These are phyloP conservation scores for Telmatochromis bifrenatus DNA, from an alignment of 2,113 vertebrate species.

Conservation along the genomic window DNA sequence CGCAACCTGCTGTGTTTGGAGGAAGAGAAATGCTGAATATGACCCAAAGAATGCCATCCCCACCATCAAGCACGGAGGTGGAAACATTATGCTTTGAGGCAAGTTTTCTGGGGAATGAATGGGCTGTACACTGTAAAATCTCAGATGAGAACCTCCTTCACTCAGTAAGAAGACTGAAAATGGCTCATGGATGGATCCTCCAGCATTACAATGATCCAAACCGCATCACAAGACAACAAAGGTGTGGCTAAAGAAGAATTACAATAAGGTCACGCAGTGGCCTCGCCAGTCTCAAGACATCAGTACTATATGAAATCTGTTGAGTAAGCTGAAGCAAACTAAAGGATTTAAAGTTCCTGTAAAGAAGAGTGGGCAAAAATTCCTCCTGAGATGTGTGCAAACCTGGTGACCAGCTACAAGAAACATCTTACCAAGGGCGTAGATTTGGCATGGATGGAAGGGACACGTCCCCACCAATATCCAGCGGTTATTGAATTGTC, in stretches of 20 bases:
- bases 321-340: not conserved
- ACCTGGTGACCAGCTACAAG: not conserved
- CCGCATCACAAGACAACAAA: not conserved
- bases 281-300: not conserved
- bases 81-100: not conserved
- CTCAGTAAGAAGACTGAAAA: not conserved
- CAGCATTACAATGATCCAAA: not conserved
- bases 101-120: not conserved
- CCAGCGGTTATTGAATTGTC: not conserved
- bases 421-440: not conserved
- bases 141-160: not conserved
- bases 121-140: not conserved
- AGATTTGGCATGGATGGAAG: not conserved
- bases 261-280: not conserved
- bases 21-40: no score
- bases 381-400: not conserved
- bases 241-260: not conserved
- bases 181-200: not conserved
- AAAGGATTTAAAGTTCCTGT: not conserved
- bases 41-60: no score
- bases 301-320: not conserved
- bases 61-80: not conserved
- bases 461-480: accelerated
- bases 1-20: no score
- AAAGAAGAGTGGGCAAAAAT: not conserved